A percentile compares a stretch with the other conserved stretches of the same genome.
Conservation (phyloP, 2,113 vertebrate species). For the Chamaea fasciata region DNA sequence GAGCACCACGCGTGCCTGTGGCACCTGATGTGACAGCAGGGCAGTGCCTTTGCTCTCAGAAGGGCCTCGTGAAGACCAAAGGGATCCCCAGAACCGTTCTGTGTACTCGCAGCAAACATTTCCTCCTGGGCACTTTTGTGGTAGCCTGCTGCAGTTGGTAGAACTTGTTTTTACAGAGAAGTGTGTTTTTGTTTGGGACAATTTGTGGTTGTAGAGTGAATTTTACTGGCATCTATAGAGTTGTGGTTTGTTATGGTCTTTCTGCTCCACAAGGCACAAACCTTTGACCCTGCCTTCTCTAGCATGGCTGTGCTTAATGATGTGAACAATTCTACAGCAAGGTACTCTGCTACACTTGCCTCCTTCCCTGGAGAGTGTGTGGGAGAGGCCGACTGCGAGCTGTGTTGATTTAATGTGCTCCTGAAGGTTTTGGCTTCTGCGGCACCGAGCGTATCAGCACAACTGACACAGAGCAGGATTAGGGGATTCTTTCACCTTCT, state of each 20-base stretch:
- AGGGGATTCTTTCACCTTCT: background rate
- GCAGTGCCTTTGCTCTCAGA: background rate
- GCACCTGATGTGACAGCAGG: background rate
- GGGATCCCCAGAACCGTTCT: background rate
- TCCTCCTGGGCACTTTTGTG: background rate
- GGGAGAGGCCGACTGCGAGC: background rate
- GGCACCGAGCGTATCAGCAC: background rate
- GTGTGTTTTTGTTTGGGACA: background rate
- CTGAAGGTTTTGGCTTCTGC: background rate
- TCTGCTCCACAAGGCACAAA: rapidly evolving
- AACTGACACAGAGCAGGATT: background rate
- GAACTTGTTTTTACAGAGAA: background rate
- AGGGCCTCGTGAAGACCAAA: background rate
- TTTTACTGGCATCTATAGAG: background rate
- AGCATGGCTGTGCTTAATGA: background rate
- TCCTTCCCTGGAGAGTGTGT: background rate
- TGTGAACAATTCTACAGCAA: background rate
- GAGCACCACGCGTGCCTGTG: rapidly evolving
- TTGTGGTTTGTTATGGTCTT: background rate
- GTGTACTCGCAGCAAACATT: background rate
- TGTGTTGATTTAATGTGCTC: background rate
- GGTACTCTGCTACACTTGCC: background rate
- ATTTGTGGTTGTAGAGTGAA: background rate
- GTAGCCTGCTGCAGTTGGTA: background rate
- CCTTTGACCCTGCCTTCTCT: background rate